Evolutionary conservation across 1,140 invertebrate genomes (phyloP).

Genomic region (Zaprionus lachaisei): DNA sequence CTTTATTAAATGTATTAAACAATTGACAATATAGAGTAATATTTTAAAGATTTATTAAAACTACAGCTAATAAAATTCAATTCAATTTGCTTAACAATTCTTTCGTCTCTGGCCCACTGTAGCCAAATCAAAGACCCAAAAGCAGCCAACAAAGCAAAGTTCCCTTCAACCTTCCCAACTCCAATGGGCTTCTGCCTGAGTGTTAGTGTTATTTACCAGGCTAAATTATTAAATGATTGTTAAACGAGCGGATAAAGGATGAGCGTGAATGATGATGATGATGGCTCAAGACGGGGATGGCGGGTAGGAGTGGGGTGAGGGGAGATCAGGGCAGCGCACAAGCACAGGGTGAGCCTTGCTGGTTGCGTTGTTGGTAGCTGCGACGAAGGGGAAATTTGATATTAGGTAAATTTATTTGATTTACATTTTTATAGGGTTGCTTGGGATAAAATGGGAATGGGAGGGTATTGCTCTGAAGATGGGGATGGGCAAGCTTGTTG

Average conservation of each 20-base stretch:
- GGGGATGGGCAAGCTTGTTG: constrained; percentile 39
- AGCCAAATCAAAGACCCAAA: constrained; percentile 29
- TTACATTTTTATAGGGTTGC: constrained; percentile 81
- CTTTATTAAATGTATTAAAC: too few relatives aligned
- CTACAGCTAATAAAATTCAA: neutral
- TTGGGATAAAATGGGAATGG: constrained; percentile 17
- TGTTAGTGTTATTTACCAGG: constrained; percentile 80
- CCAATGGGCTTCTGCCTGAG: constrained; percentile 52
- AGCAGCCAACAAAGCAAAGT: constrained; percentile 21
- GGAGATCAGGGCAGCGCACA: constrained; percentile 22
- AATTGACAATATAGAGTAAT: neutral
- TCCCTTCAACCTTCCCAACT: neutral
- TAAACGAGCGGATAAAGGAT: constrained; percentile 83
- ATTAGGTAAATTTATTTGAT: constrained; percentile 83
- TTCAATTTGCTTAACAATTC: neutral
- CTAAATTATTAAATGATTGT: constrained; percentile 83
- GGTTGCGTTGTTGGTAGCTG: constrained; percentile 52
- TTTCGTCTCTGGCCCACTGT: constrained; percentile 37
- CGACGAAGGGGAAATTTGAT: constrained; percentile 78
- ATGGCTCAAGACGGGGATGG: constrained; percentile 19
- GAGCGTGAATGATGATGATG: constrained; percentile 78
- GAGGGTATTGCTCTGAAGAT: neutral
- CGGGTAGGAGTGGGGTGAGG: constrained; percentile 9
- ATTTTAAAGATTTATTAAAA: neutral
- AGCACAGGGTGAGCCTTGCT: constrained; percentile 5